A percentile compares a stretch with the other conserved stretches of the same genome.
Evolutionary conservation across 2,113 vertebrate species (phyloP).

Genomic region (Limanda limanda): DNA sequence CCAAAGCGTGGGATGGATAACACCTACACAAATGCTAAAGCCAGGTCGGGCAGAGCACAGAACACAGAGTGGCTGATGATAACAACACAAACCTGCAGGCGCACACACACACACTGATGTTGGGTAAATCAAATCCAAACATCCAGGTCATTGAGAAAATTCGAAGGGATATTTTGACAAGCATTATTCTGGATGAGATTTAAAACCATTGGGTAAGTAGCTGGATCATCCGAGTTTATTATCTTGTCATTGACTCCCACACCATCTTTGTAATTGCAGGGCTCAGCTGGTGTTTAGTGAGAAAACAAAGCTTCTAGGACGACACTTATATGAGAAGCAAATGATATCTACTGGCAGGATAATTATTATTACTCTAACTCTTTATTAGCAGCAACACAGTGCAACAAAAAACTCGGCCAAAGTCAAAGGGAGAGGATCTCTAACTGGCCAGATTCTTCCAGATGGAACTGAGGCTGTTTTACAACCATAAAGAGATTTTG

Average conservation of each 20-base stretch:
- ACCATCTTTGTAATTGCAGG: neutral
- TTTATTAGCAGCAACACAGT: neutral
- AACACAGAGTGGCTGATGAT: neutral
- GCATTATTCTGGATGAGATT: slow-evolving; percentile 16
- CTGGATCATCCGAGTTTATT: neutral
- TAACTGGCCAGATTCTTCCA: neutral
- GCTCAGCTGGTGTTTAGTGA: slow-evolving; percentile 19
- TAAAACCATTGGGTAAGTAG: slow-evolving; percentile 12
- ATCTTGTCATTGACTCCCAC: slow-evolving; percentile 8
- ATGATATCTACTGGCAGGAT: too few species aligned
- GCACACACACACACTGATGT: neutral
- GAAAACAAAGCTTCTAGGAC: slow-evolving; percentile 19
- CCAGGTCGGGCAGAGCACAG: slow-evolving; percentile 14
- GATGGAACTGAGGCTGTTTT: neutral
- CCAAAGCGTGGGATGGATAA: slow-evolving; percentile 10
- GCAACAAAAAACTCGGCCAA: too few species aligned
- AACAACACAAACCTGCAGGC: neutral
- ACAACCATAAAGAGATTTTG: neutral
- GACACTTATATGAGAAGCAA: neutral
- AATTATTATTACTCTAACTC: neutral
- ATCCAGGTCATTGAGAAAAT: neutral
- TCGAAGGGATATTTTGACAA: slow-evolving; percentile 20
- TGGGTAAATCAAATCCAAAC: slow-evolving; percentile 4
- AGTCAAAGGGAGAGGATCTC: neutral
- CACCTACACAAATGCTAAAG: slow-evolving; percentile 31